Evolutionary conservation across 2,888 invertebrate genomes (phyloP).

Genomic region (Melanotus villosus): DNA sequence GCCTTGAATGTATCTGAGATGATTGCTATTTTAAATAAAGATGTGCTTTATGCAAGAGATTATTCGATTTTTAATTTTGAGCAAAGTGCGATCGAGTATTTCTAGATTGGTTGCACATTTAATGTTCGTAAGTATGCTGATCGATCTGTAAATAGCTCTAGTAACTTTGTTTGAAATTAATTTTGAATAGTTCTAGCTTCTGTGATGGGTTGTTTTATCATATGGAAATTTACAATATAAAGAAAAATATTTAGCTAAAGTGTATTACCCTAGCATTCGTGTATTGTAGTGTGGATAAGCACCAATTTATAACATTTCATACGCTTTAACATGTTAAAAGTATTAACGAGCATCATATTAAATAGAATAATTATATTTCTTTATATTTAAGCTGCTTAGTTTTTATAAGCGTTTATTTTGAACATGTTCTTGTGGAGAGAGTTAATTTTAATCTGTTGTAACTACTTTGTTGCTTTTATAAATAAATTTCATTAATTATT

Average conservation of each 20-base stretch:
- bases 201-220: slow-evolving; percentile 66
- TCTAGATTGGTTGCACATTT: slow-evolving; percentile 14
- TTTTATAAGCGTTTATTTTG: slow-evolving; percentile 19
- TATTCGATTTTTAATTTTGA: slow-evolving; percentile 40
- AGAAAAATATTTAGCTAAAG: slow-evolving; percentile 60
- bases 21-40: slow-evolving; percentile 53
- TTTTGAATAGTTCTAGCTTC: slow-evolving; percentile 62
- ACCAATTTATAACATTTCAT: slow-evolving; percentile 54
- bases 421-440: not conserved
- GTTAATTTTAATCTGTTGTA: slow-evolving; percentile 10
- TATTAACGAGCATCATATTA: slow-evolving; percentile 14
- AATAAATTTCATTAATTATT: not conserved
- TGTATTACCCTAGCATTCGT: slow-evolving; percentile 54
- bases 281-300: slow-evolving; percentile 62
- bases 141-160: slow-evolving; percentile 15
- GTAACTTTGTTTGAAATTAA: slow-evolving; percentile 54
- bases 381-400: slow-evolving; percentile 24
- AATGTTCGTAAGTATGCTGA: not conserved
- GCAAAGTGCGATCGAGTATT: slow-evolving; percentile 29
- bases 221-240: slow-evolving; percentile 53
- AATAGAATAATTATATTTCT: slow-evolving; percentile 10
- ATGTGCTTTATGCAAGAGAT: slow-evolving; percentile 59
- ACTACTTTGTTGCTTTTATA: slow-evolving; percentile 4
- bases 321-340: slow-evolving; percentile 37
- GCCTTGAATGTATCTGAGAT: slow-evolving; percentile 57